Conservation (phyloP, 1,140 invertebrate genomes). For the Tetramorium parvispinum region DNA sequence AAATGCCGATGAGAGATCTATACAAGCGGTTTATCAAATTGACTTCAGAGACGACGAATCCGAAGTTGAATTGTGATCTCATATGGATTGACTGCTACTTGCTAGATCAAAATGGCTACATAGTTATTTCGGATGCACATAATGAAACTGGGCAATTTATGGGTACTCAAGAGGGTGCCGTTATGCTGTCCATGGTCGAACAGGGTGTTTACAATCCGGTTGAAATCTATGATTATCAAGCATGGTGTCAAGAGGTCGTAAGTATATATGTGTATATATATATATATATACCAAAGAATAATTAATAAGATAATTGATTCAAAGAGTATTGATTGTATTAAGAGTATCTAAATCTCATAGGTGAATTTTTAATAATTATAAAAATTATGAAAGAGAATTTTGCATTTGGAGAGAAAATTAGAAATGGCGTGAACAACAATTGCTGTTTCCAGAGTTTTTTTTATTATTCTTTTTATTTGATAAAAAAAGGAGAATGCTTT, state of each 20-base stretch:
- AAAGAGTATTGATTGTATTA: not conserved
- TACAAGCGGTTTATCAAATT: conserved; percentile 90
- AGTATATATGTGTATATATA: conserved; percentile 52
- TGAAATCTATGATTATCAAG: conserved; percentile 95
- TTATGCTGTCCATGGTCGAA: conserved; percentile 92
- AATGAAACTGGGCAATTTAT: conserved; percentile 93
- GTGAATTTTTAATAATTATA: not conserved
- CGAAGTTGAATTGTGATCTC: conserved; percentile 84
- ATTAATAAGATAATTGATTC: not conserved
- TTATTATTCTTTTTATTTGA: not conserved
- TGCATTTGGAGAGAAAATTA: not conserved
- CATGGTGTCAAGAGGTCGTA: conserved; percentile 88
- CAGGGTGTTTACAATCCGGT: conserved; percentile 91
- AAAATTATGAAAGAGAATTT: not conserved
- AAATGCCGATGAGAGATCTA: conserved; percentile 90
- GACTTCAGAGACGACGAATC: conserved; percentile 85
- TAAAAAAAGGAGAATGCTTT: conserved; percentile 9
- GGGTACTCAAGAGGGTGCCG: conserved; percentile 92
- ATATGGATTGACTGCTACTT: conserved; percentile 92
- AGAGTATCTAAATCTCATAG: not conserved
- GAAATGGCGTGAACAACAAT: not conserved
- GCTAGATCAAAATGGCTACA: conserved; percentile 95
- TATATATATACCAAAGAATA: not conserved
- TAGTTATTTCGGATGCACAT: conserved; percentile 91
- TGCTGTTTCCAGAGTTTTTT: not conserved